phyloP scores from a whole-genome alignment of 2,113 vertebrate genomes.

The Phalacrocorax aristotelis region DNA sequence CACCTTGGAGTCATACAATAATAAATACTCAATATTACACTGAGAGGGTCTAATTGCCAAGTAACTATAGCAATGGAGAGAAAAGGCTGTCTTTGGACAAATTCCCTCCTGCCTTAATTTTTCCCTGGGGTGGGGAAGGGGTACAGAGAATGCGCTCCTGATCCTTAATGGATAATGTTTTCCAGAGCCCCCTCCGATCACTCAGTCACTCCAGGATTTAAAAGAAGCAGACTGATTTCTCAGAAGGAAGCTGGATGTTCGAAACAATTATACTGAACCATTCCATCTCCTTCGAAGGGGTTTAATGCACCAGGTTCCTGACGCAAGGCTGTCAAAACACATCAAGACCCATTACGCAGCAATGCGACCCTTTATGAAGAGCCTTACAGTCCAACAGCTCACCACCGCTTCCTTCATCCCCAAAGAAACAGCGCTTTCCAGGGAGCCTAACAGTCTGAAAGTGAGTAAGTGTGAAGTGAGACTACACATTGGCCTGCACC shows the following conservation, averaged over 20 bases:
- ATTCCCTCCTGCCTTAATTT: conserved; percentile 29
- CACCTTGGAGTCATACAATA: conserved; percentile 35
- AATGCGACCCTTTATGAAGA: neutral
- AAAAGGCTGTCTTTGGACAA: conserved; percentile 37
- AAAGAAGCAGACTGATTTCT: conserved; percentile 28
- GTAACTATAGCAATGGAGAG: conserved; percentile 33
- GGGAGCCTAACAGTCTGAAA: neutral
- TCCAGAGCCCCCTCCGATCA: conserved; percentile 61
- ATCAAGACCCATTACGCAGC: neutral
- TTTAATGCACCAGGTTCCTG: neutral
- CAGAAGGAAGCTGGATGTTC: neutral
- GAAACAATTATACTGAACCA: conserved; percentile 7
- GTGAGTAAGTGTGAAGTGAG: conserved; percentile 54
- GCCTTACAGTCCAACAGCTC: neutral
- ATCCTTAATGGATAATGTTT: conserved; percentile 46
- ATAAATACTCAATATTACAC: conserved; percentile 33
- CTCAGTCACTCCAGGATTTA: conserved; percentile 23
- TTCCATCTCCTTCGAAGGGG: neutral
- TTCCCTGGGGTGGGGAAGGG: conserved; percentile 54
- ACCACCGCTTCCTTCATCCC: neutral
- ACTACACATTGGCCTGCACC: neutral
- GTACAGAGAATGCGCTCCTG: conserved; percentile 53
- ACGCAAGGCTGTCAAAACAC: neutral
- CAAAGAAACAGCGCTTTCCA: neutral
- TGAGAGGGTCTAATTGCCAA: neutral